Evolutionary conservation across 2,797 vertebrate species (phyloP).

Genomic region (Anabas testudineus): DNA sequence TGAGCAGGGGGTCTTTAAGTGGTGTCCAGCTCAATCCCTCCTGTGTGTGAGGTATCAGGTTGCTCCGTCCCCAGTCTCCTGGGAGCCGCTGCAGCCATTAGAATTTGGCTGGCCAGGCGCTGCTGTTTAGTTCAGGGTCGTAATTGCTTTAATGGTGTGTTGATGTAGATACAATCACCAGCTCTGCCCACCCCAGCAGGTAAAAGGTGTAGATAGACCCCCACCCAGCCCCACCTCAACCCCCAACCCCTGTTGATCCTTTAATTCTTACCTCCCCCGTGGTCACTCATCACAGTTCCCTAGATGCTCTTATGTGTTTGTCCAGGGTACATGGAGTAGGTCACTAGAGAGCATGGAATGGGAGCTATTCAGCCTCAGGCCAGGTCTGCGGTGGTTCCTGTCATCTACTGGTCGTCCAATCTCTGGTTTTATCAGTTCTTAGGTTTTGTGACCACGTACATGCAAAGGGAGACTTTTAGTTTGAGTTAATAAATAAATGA

Average conservation of each 20-base stretch:
- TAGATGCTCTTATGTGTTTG: conserved; percentile 62
- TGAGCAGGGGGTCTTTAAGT: conserved; percentile 74
- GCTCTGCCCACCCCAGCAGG: conserved; percentile 85
- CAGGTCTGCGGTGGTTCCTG: conserved; percentile 72
- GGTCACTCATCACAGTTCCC: conserved; percentile 78
- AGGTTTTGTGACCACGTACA: conserved; percentile 23
- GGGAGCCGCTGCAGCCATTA: conserved; percentile 78
- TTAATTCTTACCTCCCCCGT: conserved; percentile 79
- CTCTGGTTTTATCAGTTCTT: conserved; percentile 37
- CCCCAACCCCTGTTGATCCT: conserved; percentile 67
- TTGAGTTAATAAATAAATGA: background rate
- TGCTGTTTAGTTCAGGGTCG: conserved; percentile 72
- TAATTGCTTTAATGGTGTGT: conserved; percentile 89
- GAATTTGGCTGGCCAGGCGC: conserved; percentile 70
- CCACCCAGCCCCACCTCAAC: conserved; percentile 51
- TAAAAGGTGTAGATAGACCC: conserved; percentile 78
- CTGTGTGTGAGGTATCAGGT: conserved; percentile 69
- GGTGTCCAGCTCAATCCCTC: conserved; percentile 69
- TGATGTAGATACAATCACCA: conserved; percentile 87
- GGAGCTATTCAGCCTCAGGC: conserved; percentile 87
- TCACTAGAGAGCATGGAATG: conserved; percentile 85
- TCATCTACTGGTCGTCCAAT: conserved; percentile 41
- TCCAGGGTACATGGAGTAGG: conserved; percentile 80
- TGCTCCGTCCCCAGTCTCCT: conserved; percentile 68
- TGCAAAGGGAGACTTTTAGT: conserved; percentile 1